A percentile compares a stretch with the other conserved stretches of the same genome.
Conservation (phyloP, 2,113 vertebrate genomes). For the Corythaeola cristata region DNA sequence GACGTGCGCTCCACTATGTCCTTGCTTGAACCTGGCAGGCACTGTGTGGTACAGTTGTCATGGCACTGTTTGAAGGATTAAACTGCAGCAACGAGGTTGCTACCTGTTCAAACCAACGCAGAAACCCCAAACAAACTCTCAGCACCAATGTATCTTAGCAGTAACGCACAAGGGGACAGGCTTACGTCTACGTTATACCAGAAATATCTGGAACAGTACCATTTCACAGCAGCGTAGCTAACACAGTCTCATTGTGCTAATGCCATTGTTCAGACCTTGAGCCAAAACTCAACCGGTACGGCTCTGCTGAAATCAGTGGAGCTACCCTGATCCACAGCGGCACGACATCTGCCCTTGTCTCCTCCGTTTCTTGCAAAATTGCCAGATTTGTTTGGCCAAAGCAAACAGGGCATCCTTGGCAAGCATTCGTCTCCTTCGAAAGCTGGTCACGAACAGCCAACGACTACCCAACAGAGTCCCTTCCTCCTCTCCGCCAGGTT, state of each 20-base stretch:
- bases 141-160: not conserved
- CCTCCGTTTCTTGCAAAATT: not conserved
- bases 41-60: not conserved
- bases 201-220: not conserved
- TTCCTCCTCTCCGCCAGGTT: not conserved
- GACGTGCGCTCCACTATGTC: constrained; percentile 49
- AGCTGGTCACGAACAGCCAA: not conserved
- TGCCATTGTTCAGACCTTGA: not conserved
- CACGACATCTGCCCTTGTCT: not conserved
- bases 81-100: not conserved
- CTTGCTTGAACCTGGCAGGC: constrained; percentile 74
- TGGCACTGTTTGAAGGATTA: not conserved
- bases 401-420: not conserved
- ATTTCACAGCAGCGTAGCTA: not conserved
- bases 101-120: not conserved
- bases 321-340: not conserved
- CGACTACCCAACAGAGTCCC: not conserved
- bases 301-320: not conserved
- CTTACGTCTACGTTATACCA: not conserved
- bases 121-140: not conserved
- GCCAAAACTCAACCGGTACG: not conserved
- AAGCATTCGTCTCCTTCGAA: not conserved
- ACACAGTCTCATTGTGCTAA: not conserved
- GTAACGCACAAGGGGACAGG: fast-evolving
- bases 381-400: not conserved